Base-by-base conservation (phyloP, 2,113 vertebrate species). In the Typhlomys cinereus region DNA sequence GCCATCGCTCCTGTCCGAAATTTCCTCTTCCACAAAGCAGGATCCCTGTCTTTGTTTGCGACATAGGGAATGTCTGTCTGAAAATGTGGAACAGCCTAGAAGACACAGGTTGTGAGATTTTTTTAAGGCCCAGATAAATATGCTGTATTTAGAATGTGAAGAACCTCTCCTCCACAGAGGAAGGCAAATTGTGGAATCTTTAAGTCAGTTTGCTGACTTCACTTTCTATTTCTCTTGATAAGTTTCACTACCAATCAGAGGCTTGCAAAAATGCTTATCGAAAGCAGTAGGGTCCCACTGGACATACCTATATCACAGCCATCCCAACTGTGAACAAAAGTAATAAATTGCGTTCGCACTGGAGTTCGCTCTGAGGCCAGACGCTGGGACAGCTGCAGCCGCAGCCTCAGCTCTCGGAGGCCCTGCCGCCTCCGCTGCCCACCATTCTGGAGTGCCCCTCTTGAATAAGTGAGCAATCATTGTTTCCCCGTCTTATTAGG, bases 401-500 rank as follows among this genome's bases (percentile, higher is more conserved):
- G 91, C 85, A 93, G 97, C 95, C 41, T 25, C 27, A 27, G 95
- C 86, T 93, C 94, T 98, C 97, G 98, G 98, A 98, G 97, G 98
- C 98, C 98, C 94, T 57, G 64, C 96, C 97, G 97, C 97, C 97
- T 97, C 97, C 95, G 95, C 97, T 97, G 94, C 95, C 97, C 88
- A 31, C 97, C 97, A 96, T 96, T 97, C 85, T 96, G 97, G 95
- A 89, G 96, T 97, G 97, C 97, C 95, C 94, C 96, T 97, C 97
- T 97, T 95, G 96, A 97, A 97, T 98, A 96, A 98, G 97, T 97
- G 98, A 98, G 98, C 98, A 98, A 98, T 98, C 98, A 98, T 97
- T 98, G 97, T 97, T 98, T 98, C 98, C 98, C 97, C 97, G 98
- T 97, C 98, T 98, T 98, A 97, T 97, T 97, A 97, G 98, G 97